phyloP scores from a whole-genome alignment of 2,888 invertebrate species.

The Anoplius nigerrimus region DNA sequence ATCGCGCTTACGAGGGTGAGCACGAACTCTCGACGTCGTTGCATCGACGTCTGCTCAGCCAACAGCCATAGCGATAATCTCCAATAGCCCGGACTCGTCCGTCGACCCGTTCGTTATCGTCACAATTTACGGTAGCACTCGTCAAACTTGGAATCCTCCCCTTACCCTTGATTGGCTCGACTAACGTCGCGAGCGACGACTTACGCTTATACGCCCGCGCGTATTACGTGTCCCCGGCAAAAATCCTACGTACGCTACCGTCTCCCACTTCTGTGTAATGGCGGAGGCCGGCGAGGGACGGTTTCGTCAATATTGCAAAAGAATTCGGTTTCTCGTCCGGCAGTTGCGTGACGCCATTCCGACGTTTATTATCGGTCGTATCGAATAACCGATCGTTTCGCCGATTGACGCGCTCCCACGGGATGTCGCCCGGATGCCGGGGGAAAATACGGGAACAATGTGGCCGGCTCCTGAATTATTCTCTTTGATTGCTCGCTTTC shows the following conservation, averaged over 20 bases:
- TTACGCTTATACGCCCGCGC: too few species aligned
- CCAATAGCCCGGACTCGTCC: conserved; percentile 28
- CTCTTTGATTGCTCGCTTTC: conserved; percentile 75
- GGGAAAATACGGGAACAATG: conserved; percentile 66
- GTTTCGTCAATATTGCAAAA: too few species aligned
- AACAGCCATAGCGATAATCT: conserved; percentile 35
- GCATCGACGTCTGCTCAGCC: conserved; percentile 17
- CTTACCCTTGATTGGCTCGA: too few species aligned
- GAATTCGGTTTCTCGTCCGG: conserved; percentile 25
- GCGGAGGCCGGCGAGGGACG: too few species aligned
- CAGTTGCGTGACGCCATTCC: conserved; percentile 49
- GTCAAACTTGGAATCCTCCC: neutral
- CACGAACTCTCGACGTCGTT: conserved; percentile 21
- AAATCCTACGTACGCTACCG: too few species aligned
- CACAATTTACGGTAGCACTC: conserved; percentile 10
- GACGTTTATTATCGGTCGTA: conserved; percentile 53
- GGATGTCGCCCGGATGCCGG: conserved; percentile 42
- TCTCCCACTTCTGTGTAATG: too few species aligned
- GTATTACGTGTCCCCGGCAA: too few species aligned
- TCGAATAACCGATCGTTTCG: conserved; percentile 51
- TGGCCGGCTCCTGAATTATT: conserved; percentile 73
- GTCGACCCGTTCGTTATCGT: conserved; percentile 7
- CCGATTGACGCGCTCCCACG: conserved; percentile 36
- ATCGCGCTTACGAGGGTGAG: conserved; percentile 53
- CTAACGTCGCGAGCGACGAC: too few species aligned